Conservation (phyloP, 2,888 invertebrate species). For the Thymelicus acteon region DNA sequence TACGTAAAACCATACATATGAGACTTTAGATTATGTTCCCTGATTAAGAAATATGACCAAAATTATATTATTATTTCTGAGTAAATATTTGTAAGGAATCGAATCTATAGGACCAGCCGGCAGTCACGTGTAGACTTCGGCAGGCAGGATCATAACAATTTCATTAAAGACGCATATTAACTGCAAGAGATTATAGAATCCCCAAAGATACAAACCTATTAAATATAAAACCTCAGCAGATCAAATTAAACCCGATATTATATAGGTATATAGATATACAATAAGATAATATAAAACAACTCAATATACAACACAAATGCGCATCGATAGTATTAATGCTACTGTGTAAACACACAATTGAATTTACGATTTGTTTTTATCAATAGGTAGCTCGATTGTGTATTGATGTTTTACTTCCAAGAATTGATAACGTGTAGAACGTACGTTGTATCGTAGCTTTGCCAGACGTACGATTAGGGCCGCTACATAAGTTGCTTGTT, state of each 20-base stretch:
- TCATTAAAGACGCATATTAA: too few species aligned
- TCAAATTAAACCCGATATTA: not conserved
- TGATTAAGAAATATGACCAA: too few species aligned
- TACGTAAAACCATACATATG: too few species aligned
- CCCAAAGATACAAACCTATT: too few species aligned
- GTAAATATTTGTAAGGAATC: too few species aligned
- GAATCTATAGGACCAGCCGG: too few species aligned
- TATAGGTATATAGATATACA: not conserved
- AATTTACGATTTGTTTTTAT: constrained; percentile 49
- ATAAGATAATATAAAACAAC: constrained; percentile 2
- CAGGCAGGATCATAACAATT: too few species aligned
- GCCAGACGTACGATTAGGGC: constrained; percentile 29
- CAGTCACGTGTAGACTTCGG: too few species aligned
- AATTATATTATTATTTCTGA: too few species aligned
- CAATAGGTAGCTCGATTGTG: constrained; percentile 44
- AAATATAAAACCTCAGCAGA: not conserved
- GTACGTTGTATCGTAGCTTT: constrained; percentile 42
- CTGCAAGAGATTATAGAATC: too few species aligned
- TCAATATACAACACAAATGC: constrained; percentile 8
- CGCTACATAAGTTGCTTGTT: constrained; percentile 24
- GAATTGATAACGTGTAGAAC: constrained; percentile 46
- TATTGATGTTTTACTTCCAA: constrained; percentile 46
- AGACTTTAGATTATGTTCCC: too few species aligned
- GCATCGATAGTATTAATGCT: constrained; percentile 6
- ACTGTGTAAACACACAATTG: constrained; percentile 22